Base-by-base conservation (phyloP, 2,888 invertebrate genomes). In the Lithophane leautieri region DNA sequence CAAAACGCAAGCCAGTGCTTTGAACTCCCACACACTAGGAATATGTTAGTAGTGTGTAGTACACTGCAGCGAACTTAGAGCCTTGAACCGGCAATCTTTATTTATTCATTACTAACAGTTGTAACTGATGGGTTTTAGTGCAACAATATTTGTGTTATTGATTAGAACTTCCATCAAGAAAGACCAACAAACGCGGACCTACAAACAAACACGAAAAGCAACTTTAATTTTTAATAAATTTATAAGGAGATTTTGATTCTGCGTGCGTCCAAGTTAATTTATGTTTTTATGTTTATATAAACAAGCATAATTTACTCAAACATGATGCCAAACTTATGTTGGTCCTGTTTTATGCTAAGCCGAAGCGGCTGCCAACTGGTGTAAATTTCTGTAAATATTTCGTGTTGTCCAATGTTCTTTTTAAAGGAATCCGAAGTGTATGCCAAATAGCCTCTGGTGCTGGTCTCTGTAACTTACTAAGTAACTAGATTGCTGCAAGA, bases 81-180 rank as follows among this genome's bases (percentile, higher is more conserved):
- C 69, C 69, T 80, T 76, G 81, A 79, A 70, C 69, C 7, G n/a
- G 11, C n/a, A n/a, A 52, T 68, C 19, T 68, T 79, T 60, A 74
- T 0, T 63, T 68, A 79, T 68, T 63, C 44, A 73, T 62, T 19
- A 34, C 25, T 47, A 47, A 28, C 25, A 22, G 62, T 62, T 28
- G 62, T n/a, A 56, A 56, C 71, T 78, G 7, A 16, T 47, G 19
- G 19, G 16, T 47, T 47, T 47, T 19, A 16, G 7, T 19, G 47
- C 47, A 47, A 47, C 16, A 47, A 16, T 47, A 16, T 16, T 47
- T 16, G 16, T 69, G 14, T 34, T 61, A 62, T 76, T 52, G 69
- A 76, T 66, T n/a, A 0, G 6, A n/a, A 16, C n/a, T 40, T 40
- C 4, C 12, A 12, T 34, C 6, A 22, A 34, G 11, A 34, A 34